These are phyloP conservation scores for Ascaphus truei DNA, from an alignment of 2,113 vertebrate genomes.

Conservation along the genomic window DNA sequence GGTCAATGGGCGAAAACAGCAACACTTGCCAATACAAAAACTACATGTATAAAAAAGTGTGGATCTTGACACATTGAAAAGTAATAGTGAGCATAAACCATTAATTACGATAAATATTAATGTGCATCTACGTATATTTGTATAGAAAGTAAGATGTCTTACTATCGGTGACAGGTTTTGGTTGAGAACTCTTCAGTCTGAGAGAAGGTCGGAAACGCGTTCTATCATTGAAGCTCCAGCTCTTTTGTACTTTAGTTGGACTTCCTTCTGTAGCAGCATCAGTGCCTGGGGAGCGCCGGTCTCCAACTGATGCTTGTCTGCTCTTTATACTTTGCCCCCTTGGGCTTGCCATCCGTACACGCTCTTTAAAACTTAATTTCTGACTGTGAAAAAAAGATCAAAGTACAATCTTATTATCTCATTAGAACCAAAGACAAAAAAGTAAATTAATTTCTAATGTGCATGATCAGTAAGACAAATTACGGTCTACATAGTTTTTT, in stretches of 20 bases:
- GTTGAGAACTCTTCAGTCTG: conserved; percentile 87
- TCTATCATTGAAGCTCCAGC: conserved; percentile 97
- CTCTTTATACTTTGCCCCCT: conserved; percentile 91
- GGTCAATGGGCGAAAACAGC: too few relatives aligned
- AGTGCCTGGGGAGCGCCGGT: conserved; percentile 81
- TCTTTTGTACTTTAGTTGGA: conserved; percentile 94
- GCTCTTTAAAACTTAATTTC: conserved; percentile 92
- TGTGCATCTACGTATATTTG: too few relatives aligned
- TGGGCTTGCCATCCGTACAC: conserved; percentile 92
- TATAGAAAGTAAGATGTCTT: conserved; percentile 35
- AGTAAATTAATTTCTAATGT: not conserved
- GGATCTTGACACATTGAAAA: too few relatives aligned
- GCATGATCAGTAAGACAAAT: not conserved
- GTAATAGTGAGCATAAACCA: too few relatives aligned
- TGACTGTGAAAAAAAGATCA: conserved; percentile 70
- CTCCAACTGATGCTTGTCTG: conserved; percentile 79
- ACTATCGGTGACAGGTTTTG: conserved; percentile 84
- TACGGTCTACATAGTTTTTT: not conserved
- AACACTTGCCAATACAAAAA: too few relatives aligned
- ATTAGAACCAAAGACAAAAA: not conserved
- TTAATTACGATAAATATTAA: too few relatives aligned
- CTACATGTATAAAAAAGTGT: too few relatives aligned
- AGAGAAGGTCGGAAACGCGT: conserved; percentile 91
- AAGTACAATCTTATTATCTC: not conserved
- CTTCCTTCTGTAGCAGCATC: conserved; percentile 80